Conservation (phyloP, 2,113 vertebrate genomes). For the Hystrix brachyura region DNA sequence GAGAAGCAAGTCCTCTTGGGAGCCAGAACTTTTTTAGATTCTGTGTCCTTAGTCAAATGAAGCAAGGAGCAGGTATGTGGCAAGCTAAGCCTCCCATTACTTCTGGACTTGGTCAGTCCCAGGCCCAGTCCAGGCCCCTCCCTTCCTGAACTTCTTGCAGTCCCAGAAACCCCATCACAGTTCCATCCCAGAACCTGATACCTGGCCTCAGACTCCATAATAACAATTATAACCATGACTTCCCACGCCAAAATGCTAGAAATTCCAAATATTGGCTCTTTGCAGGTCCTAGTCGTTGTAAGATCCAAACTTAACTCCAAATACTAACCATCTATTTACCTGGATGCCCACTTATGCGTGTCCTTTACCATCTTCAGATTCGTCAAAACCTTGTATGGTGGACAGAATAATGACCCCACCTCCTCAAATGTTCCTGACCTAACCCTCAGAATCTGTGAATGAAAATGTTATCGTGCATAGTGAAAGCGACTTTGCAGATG, state of each 20-base stretch:
- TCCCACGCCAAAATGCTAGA: not conserved
- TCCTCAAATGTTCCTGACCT: not conserved
- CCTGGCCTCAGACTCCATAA: not conserved
- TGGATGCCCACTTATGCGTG: too few species aligned
- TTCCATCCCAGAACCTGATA: not conserved
- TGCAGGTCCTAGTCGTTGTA: not conserved
- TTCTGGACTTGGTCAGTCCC: not conserved
- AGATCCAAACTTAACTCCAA: not conserved
- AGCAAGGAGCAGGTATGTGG: not conserved
- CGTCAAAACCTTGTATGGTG: not conserved
- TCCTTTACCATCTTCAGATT: not conserved
- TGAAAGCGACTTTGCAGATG: not conserved
- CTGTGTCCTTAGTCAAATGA: constrained; percentile 7
- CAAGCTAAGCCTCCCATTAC: not conserved
- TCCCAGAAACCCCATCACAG: not conserved
- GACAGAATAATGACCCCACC: not conserved
- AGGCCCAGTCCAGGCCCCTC: too few species aligned
- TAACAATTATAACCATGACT: not conserved
- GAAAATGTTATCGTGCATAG: not conserved
- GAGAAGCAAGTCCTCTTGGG: not conserved
- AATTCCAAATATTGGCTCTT: constrained; percentile 5
- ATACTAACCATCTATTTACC: not conserved
- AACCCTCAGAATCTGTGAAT: not conserved
- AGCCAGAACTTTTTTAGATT: not conserved
- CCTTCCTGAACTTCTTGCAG: not conserved